phyloP scores from a whole-genome alignment of 1,140 invertebrate genomes.

The Macrobrachium rosenbergii region DNA sequence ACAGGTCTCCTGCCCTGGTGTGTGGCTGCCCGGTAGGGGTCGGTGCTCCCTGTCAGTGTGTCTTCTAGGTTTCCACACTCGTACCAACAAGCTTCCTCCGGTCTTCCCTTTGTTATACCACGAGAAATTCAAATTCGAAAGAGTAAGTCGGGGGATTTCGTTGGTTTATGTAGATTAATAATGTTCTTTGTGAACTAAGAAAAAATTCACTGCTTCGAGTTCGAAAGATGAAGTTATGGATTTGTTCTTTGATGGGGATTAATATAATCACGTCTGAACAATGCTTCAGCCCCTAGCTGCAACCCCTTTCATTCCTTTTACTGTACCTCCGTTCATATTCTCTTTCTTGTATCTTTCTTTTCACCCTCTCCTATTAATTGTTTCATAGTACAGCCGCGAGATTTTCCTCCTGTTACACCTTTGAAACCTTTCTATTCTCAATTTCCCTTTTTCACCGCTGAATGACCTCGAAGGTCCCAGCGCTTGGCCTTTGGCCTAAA shows the following conservation, averaged over 20 bases:
- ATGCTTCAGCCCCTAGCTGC: not conserved
- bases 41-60: slow-evolving; percentile 62
- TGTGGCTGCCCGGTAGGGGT: slow-evolving; percentile 62
- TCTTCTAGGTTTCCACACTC: slow-evolving; percentile 63
- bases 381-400: too few relatives aligned
- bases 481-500: too few relatives aligned
- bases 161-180: not conserved
- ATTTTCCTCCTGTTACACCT: too few relatives aligned
- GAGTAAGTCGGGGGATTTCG: slow-evolving; percentile 30
- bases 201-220: not conserved
- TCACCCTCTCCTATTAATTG: too few relatives aligned
- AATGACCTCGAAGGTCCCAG: too few relatives aligned
- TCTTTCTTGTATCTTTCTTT: too few relatives aligned
- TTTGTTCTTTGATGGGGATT: not conserved
- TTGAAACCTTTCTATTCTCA: too few relatives aligned
- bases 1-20: slow-evolving; percentile 58
- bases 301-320: too few relatives aligned
- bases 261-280: not conserved
- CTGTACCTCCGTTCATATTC: too few relatives aligned
- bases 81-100: slow-evolving; percentile 56
- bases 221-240: not conserved
- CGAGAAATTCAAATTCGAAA: slow-evolving; percentile 63
- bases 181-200: not conserved
- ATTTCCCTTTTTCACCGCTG: too few relatives aligned
- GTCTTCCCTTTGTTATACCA: slow-evolving; percentile 63